Base-by-base conservation (phyloP, 2,888 invertebrate genomes). In the Pristionchus entomophagus region DNA sequence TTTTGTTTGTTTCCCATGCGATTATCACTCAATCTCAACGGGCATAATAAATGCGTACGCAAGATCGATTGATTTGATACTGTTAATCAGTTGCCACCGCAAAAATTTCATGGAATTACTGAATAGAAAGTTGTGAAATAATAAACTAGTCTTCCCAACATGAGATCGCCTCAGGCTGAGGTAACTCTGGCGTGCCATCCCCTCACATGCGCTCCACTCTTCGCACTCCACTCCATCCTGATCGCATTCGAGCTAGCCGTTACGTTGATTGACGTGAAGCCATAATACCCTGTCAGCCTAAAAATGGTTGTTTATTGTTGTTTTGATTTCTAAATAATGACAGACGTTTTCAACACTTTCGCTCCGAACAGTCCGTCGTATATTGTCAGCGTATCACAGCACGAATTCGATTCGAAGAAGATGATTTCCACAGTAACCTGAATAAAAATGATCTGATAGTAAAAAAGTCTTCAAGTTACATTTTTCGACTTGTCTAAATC, bases 181-280 rank as follows among this genome's bases (percentile, higher is more conserved):
- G 38, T 29, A 5, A 69, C 41, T 73, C 32, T 45, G n/a, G 14
- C 41, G 26, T 73, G 73, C 45, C 73, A 69, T 69, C 69, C 69
- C n/a, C 69, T 69, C 38, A 73, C 73, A 41, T 73, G 73, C 12
- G 41, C 73, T 2, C 73, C 73, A 73, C 73, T 45, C 2, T 4
- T 73, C 45, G 73, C 73, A 38, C 26, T 73, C 73, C 73, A 45
- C 26, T 73, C 73, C 73, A 73, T 41, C 45, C 73, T 8, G 26
- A 73, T 73, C 45, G 73, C 73, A 73, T 45, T 73, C 45, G 45
- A 45, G 14, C 8, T 10, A 6, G 73, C 10, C 6, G 41, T 73
- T 2, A 69, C 22, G 8, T 10, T 14, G 41, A 73, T 45, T 26
- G 73, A 73, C 1, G 45, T 45, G 26, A 38, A 5, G 0, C 69